Percentiles rank a stretch among this genome's conserved stretches.
These are phyloP conservation scores for Bucco capensis DNA, from an alignment of 2,113 vertebrate species.

Conservation along the genomic window DNA sequence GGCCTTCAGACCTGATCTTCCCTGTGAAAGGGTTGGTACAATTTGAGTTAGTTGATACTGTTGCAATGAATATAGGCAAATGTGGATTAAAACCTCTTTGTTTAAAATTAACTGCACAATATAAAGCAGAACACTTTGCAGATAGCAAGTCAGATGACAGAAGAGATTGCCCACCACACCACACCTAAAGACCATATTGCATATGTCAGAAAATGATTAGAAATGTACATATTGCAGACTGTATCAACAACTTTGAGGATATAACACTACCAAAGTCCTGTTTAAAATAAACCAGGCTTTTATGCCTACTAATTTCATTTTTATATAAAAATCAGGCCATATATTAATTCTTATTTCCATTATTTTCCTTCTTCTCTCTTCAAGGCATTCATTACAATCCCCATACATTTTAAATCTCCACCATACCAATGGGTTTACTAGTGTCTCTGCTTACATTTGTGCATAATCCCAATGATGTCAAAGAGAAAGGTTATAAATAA, in stretches of 20 bases:
- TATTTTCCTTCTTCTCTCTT: background rate
- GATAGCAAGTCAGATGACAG: too few species aligned
- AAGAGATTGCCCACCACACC: accelerated
- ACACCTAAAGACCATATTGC: background rate
- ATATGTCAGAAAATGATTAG: background rate
- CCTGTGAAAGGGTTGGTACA: background rate
- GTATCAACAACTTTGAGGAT: background rate
- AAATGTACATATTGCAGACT: background rate
- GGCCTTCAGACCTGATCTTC: background rate
- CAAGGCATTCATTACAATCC: background rate
- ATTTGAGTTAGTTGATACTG: too few species aligned
- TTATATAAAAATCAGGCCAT: background rate
- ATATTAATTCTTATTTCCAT: background rate
- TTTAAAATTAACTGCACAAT: too few species aligned
- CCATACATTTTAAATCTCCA: background rate
- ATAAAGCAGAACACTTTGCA: too few species aligned
- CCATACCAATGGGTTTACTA: background rate
- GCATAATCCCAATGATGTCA: background rate
- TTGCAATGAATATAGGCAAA: too few species aligned
- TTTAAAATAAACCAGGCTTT: background rate
- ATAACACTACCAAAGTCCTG: background rate
- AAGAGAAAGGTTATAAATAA: background rate
- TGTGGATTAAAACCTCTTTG: too few species aligned
- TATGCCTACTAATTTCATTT: background rate
- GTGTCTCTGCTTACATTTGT: background rate